Conservation (phyloP, 2,113 vertebrate species). For the Rhineura floridana region DNA sequence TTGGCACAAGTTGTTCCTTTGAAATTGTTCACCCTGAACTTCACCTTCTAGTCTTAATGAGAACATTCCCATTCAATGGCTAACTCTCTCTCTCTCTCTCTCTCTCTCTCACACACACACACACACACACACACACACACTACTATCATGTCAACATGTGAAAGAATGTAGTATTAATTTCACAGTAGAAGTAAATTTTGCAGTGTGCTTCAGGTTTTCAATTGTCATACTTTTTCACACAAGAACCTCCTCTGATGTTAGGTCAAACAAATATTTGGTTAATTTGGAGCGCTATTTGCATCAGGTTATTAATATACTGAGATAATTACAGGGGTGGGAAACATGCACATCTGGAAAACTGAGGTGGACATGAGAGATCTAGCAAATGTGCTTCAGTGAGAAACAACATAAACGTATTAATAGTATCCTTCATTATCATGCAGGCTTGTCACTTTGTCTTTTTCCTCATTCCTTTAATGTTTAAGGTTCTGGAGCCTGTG, state of each 20-base stretch:
- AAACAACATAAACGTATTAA: not conserved
- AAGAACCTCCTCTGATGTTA: slow-evolving; percentile 3
- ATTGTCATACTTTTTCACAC: slow-evolving; percentile 44
- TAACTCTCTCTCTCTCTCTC: too few species aligned
- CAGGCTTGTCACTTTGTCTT: not conserved
- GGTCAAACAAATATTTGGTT: not conserved
- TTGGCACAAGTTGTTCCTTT: not conserved
- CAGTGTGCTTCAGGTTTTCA: slow-evolving; percentile 38
- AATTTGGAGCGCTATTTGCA: not conserved
- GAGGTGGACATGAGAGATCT: not conserved
- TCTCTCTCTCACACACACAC: too few species aligned
- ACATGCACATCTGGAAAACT: not conserved
- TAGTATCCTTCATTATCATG: not conserved
- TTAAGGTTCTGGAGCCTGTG: not conserved
- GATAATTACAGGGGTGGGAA: not conserved
- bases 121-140: slow-evolving; percentile 1
- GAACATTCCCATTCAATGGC: slow-evolving; percentile 38
- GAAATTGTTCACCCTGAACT: not conserved
- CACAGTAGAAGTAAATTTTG: slow-evolving; percentile 30
- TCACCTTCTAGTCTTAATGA: slow-evolving; percentile 19
- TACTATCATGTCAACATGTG: not conserved
- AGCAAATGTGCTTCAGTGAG: not conserved
- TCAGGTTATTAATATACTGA: accelerated
- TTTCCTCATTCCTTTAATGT: not conserved
- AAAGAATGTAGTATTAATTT: slow-evolving; percentile 51